A percentile compares a stretch with the other conserved stretches of the same genome.
These are phyloP conservation scores for Oxyura jamaicensis DNA, from an alignment of 2,113 vertebrate genomes.

Conservation along the genomic window DNA sequence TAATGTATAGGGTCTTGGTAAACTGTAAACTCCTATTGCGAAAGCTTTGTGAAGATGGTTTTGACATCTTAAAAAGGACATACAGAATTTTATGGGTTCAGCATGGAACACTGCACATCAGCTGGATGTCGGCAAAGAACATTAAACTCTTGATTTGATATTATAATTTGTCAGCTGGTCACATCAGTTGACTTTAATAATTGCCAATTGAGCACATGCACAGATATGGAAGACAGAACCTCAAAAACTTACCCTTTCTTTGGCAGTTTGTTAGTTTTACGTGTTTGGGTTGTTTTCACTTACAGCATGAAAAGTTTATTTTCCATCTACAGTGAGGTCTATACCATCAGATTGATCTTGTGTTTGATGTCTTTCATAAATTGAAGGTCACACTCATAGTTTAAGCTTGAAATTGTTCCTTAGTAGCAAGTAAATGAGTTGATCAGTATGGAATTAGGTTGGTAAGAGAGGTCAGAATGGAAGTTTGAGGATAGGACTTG, in stretches of 20 bases:
- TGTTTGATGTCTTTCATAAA: constrained; percentile 46
- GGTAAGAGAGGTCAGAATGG: not conserved
- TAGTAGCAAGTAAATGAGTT: constrained; percentile 48
- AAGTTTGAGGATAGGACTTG: not conserved
- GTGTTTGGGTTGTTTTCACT: constrained; percentile 29
- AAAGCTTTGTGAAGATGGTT: not conserved
- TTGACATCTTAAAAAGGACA: not conserved
- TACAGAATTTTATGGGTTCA: not conserved
- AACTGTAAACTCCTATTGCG: not conserved
- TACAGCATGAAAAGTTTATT: not conserved
- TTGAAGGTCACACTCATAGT: constrained; percentile 38
- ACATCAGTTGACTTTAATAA: constrained; percentile 21
- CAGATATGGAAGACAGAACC: constrained; percentile 4
- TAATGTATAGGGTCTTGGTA: not conserved
- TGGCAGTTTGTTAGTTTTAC: constrained; percentile 23
- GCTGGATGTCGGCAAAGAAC: not conserved
- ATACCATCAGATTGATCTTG: constrained; percentile 5
- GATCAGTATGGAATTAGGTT: not conserved
- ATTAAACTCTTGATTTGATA: constrained; percentile 2
- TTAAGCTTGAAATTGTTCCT: constrained; percentile 48
- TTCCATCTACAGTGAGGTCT: not conserved
- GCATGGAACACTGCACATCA: not conserved
- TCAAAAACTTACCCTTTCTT: constrained; percentile 29
- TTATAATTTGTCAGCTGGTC: not conserved
- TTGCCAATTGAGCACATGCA: not conserved